Conservation (phyloP, 2,797 vertebrate genomes). For the Bucorvus abyssinicus region DNA sequence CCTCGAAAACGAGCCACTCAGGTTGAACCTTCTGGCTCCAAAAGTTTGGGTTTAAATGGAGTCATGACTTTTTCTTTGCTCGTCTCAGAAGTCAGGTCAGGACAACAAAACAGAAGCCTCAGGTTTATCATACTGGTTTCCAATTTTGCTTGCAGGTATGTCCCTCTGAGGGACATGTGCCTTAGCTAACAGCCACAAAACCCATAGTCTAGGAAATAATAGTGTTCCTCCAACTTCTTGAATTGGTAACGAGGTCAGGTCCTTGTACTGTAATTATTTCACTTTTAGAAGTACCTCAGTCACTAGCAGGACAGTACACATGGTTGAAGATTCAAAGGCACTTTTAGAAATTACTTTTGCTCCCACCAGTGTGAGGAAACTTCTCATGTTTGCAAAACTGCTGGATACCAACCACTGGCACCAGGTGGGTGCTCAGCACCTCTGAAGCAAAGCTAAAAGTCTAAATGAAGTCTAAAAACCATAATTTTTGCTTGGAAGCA, state of each 20-base stretch:
- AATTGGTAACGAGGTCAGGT: not conserved
- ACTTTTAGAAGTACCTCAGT: not conserved
- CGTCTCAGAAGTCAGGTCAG: not conserved
- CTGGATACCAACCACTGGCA: not conserved
- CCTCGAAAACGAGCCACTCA: not conserved
- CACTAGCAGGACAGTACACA: not conserved
- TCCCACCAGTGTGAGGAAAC: not conserved
- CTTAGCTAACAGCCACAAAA: not conserved
- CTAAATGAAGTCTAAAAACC: not conserved
- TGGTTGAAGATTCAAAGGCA: not conserved
- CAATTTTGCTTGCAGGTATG: not conserved
- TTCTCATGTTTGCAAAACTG: not conserved
- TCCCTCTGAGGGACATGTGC: not conserved
- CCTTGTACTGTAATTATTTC: not conserved
- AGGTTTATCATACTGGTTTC: not conserved
- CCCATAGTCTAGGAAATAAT: not conserved
- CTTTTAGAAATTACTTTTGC: not conserved
- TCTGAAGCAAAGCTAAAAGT: not conserved
- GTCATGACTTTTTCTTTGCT: not conserved
- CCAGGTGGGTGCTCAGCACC: not conserved
- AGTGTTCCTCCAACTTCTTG: not conserved
- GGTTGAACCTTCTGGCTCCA: not conserved
- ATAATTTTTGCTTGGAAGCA: not conserved
- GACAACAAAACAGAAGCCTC: not conserved
- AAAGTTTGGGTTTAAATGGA: not conserved